phyloP scores from a whole-genome alignment of 2,113 vertebrate genomes.

The Phalacrocorax aristotelis region DNA sequence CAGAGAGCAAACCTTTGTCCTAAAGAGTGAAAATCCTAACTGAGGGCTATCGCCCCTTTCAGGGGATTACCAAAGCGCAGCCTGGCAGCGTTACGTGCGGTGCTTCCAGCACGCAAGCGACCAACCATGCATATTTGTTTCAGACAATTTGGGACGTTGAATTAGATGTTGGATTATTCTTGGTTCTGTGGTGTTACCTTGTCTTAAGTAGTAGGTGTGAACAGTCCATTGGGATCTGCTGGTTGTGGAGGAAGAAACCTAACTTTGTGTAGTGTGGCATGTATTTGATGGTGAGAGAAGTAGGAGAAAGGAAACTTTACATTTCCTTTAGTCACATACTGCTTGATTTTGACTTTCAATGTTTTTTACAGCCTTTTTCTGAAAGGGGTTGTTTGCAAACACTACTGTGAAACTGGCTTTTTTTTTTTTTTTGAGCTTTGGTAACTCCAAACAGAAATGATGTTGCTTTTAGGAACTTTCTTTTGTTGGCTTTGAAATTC shows the following conservation, averaged over 20 bases:
- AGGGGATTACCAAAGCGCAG: not conserved
- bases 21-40: not conserved
- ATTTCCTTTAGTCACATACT: not conserved
- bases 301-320: not conserved
- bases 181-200: not conserved
- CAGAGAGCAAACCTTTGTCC: not conserved
- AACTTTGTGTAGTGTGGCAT: not conserved
- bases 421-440: not conserved
- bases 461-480: not conserved
- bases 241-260: not conserved
- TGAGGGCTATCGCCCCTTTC: not conserved
- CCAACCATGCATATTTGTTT: not conserved
- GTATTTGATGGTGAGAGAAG: not conserved
- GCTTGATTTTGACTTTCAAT: not conserved
- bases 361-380: not conserved
- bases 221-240: not conserved
- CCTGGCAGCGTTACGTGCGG: not conserved
- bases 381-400: not conserved
- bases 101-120: not conserved
- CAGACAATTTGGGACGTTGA: not conserved
- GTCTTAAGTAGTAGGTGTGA: not conserved
- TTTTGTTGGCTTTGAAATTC: not conserved
- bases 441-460: not conserved
- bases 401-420: not conserved
- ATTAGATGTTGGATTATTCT: not conserved